Base-by-base conservation (phyloP, 2,797 vertebrate genomes). In the Pseudochromis fuscus region DNA sequence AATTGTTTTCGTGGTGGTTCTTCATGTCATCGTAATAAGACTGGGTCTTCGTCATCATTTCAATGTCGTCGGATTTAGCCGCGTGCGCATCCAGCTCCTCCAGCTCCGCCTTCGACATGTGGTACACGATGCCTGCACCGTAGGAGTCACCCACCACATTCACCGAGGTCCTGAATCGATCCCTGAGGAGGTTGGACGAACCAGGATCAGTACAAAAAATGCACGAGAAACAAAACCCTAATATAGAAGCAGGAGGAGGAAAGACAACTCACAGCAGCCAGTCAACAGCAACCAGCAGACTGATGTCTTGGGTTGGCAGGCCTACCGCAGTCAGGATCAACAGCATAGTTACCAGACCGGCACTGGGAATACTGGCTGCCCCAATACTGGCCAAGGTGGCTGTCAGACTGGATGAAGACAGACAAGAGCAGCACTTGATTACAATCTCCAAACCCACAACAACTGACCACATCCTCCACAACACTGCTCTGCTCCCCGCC, bases 1-100 rank as follows among this genome's bases (percentile, higher is more conserved):
- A 97, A 95, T 96, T 98, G 94, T 97, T 99, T 94, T 98, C 98
- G 77, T 97, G 96, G 77, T 98, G 97, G 92, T 97, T 98, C 95
- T 98, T 99, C 94, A 97, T 95, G 88, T 98, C 98, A 0, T 98
- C 97, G 46, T 97, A 98, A 83, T 96, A 95, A 72, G 96, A 96
- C 60, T 92, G 96, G 86, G 96, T 97, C 95, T 99, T 99, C 84
- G 95, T 96, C 94, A 93, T 91, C 96, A 98, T 96, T 94, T 98
- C 97, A 4, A 97, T 96, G 88, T 98, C 97, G 83, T 99, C 97
- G 0, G 95, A 95, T 56, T 93, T 95, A 76, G 93, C 96, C 42
- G 80, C 88, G 56, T 97, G 95, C 10, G 96, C 95, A 28, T 99
- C 98, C 81, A 99, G 93, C 85, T 88, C 94, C 0, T 97, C 97